These are phyloP conservation scores for Proisotoma minuta DNA, from an alignment of 2,888 invertebrate genomes.

Conservation along the genomic window DNA sequence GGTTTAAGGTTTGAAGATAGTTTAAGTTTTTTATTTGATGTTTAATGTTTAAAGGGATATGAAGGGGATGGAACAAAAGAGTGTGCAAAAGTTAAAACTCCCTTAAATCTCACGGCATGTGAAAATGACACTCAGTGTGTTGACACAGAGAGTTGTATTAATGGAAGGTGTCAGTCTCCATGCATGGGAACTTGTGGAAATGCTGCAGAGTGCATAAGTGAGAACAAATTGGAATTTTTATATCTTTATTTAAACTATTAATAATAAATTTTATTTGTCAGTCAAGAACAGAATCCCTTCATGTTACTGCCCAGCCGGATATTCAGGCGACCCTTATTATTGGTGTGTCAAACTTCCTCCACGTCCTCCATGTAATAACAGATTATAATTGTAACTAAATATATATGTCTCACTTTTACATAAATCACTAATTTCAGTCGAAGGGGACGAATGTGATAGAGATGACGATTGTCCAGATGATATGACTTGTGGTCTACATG, in stretches of 20 bases:
- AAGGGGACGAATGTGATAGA: conserved; percentile 45
- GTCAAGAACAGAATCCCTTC: conserved; percentile 44
- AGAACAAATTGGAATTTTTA: conserved; percentile 5
- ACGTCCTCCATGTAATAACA: conserved; percentile 45
- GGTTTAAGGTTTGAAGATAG: too few relatives aligned
- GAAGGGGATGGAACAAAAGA: conserved; percentile 43
- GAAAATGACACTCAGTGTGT: conserved; percentile 32
- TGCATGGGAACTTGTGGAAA: conserved; percentile 47
- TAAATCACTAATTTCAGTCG: conserved; percentile 28
- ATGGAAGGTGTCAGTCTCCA: conserved; percentile 41
- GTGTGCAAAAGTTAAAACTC: conserved; percentile 43
- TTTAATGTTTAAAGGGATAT: conserved; percentile 35
- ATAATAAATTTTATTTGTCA: conserved; percentile 16
- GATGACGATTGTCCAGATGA: conserved; percentile 45
- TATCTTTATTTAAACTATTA: conserved; percentile 2
- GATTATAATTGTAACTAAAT: neutral
- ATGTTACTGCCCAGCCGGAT: conserved; percentile 44
- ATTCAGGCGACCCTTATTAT: conserved; percentile 44
- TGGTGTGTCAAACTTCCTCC: conserved; percentile 46
- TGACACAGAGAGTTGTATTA: conserved; percentile 40
- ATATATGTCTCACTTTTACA: neutral
- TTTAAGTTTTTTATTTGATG: too few relatives aligned
- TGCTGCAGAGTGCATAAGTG: conserved; percentile 46
- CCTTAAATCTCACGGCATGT: conserved; percentile 41
- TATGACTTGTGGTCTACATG: conserved; percentile 47